phyloP scores from a whole-genome alignment of 1,140 invertebrate genomes.

The Pantala flavescens region DNA sequence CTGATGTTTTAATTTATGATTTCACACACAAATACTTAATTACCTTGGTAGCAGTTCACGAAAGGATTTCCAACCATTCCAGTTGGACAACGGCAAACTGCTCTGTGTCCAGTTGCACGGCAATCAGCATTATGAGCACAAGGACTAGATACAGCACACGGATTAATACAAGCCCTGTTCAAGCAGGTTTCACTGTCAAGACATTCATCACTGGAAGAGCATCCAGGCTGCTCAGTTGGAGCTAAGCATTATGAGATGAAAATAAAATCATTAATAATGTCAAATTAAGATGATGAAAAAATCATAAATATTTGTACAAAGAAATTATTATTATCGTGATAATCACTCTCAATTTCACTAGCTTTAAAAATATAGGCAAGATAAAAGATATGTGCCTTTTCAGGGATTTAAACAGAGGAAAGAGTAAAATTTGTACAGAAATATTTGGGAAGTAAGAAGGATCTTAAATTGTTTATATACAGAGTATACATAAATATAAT shows the following conservation, averaged over 20 bases:
- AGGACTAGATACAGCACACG: slow-evolving; percentile 58
- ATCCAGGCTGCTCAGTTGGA: slow-evolving; percentile 45
- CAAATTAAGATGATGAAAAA: neutral
- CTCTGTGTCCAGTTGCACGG: slow-evolving; percentile 58
- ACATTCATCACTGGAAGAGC: slow-evolving; percentile 60
- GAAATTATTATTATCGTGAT: no score
- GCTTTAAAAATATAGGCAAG: neutral
- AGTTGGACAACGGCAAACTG: slow-evolving; percentile 62
- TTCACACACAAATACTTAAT: slow-evolving; percentile 13
- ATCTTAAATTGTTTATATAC: no score
- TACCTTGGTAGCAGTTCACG: slow-evolving; percentile 62
- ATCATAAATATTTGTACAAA: neutral
- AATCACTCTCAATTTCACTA: neutral
- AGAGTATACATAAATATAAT: no score
- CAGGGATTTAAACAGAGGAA: neutral
- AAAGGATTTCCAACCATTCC: slow-evolving; percentile 70
- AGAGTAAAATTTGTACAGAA: neutral
- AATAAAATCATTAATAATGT: neutral
- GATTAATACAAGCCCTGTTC: slow-evolving; percentile 61
- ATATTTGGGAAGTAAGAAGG: neutral
- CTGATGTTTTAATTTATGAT: no score
- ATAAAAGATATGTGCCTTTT: neutral
- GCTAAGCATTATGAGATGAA: slow-evolving; percentile 27
- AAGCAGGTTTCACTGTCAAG: slow-evolving; percentile 58
- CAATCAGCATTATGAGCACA: slow-evolving; percentile 74